These are phyloP conservation scores for Lepus americanus DNA, from an alignment of 2,113 vertebrate genomes.

Conservation along the genomic window DNA sequence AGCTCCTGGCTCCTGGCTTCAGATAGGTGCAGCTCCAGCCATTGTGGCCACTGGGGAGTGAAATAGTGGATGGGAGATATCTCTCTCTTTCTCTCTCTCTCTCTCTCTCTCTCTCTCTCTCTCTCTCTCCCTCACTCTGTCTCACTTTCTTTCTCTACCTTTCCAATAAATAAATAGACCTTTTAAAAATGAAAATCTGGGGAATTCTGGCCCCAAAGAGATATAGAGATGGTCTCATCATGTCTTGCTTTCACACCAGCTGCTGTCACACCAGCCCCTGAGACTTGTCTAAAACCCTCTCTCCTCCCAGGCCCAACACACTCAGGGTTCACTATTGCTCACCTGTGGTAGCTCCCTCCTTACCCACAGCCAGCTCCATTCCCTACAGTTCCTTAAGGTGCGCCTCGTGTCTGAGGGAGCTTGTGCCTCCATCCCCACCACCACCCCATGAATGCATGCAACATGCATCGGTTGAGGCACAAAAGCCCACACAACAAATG, in stretches of 20 bases:
- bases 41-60: too few species aligned
- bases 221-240: background rate
- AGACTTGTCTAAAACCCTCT: background rate
- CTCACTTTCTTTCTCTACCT: too few species aligned
- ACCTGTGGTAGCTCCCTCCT: background rate
- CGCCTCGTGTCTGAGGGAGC: background rate
- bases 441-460: background rate
- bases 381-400: background rate
- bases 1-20: too few species aligned
- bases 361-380: background rate
- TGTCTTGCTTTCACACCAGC: background rate
- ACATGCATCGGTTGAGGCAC: fast-evolving
- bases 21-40: too few species aligned
- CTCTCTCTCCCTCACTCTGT: too few species aligned
- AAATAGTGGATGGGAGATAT: too few species aligned
- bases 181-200: background rate
- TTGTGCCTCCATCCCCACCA: background rate
- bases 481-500: background rate
- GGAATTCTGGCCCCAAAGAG: background rate
- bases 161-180: too few species aligned
- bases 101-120: too few species aligned
- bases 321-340: background rate
- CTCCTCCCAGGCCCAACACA: background rate
- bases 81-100: too few species aligned
- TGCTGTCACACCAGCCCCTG: background rate